These are phyloP conservation scores for Chlorodrepanis virens DNA, from an alignment of 2,113 vertebrate species.

Conservation along the genomic window DNA sequence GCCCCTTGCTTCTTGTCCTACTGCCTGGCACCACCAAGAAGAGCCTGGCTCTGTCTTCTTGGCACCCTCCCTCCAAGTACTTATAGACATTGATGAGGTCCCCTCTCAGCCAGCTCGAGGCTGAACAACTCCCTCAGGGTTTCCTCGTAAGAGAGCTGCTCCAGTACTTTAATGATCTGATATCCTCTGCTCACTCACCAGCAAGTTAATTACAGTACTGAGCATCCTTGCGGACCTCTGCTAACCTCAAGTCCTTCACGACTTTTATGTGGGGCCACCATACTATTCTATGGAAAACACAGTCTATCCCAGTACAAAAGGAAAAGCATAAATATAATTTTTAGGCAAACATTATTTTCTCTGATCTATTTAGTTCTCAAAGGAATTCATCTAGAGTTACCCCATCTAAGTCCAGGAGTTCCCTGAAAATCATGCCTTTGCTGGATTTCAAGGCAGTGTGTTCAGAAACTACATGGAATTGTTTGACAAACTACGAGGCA, in stretches of 20 bases:
- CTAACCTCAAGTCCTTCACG: not conserved
- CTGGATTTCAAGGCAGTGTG: not conserved
- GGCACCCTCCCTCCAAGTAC: not conserved
- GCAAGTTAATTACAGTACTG: not conserved
- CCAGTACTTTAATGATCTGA: not conserved
- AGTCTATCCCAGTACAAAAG: not conserved
- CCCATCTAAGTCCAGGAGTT: not conserved
- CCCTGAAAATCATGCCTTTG: not conserved
- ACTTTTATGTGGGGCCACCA: not conserved
- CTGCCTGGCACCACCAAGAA: not conserved
- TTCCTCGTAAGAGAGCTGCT: not conserved
- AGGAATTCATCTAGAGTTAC: not conserved
- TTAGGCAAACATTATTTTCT: not conserved
- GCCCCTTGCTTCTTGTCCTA: not conserved
- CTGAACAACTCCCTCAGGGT: not conserved
- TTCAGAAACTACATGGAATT: not conserved
- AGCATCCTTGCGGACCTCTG: not conserved
- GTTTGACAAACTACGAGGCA: not conserved
- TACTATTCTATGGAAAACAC: not conserved
- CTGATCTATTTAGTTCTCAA: not conserved
- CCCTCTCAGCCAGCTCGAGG: rapidly evolving
- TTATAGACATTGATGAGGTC: not conserved
- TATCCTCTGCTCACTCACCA: not conserved
- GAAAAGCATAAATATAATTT: not conserved
- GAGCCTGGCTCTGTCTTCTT: not conserved